Evolutionary conservation across 2,888 invertebrate species (phyloP), one percentile per base, ranked within the genome.

Genomic region (Chaitophorus viminalis): DNA sequence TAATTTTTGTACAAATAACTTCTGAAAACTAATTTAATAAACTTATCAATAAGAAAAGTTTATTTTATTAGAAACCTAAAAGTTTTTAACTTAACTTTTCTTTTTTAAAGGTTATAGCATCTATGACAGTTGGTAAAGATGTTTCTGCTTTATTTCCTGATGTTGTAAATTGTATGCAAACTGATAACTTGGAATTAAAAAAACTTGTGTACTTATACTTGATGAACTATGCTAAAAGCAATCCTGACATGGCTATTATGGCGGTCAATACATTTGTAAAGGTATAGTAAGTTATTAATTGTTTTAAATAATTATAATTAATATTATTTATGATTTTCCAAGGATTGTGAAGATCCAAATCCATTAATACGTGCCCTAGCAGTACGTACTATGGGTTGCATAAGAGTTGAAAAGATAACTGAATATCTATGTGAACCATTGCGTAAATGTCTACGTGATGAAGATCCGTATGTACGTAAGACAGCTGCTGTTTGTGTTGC

Each of bases 131-230:
- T 36, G 99, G 99, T 84, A 99, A 99, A 93, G 99, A 99, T 94
- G 99, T 99, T 0, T 97, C 97, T 0, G 98, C 99, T 1, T 93
- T 99, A 29, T 99, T 99, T 91, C 99, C 99, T 0, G 99, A 99
- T 92, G 99, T 99, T 1, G 99, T 99, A 52, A 99, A 99, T 92
- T 99, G 99, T 92, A 99, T 99, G 99, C 99, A 99, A 93, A 99
- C 99, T 0, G 99, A 99, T 91, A 99, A 99, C 92, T 93, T 99
- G 91, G 99, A 99, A 92, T 92, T 99, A 90, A 99, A 99, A 93
- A 99, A 99, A 91, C 93, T 99, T 82, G 99, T 99, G 1, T 99
- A 99, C 92, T 93, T 99, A 83, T 99, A 99, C 91, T 93, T 99
- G 90, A 99, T 99, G 99, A 99, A 99, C 92, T 99, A 99, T 92